These are phyloP conservation scores for Drosophila rellima DNA, from an alignment of 2,888 invertebrate species.

Conservation along the genomic window DNA sequence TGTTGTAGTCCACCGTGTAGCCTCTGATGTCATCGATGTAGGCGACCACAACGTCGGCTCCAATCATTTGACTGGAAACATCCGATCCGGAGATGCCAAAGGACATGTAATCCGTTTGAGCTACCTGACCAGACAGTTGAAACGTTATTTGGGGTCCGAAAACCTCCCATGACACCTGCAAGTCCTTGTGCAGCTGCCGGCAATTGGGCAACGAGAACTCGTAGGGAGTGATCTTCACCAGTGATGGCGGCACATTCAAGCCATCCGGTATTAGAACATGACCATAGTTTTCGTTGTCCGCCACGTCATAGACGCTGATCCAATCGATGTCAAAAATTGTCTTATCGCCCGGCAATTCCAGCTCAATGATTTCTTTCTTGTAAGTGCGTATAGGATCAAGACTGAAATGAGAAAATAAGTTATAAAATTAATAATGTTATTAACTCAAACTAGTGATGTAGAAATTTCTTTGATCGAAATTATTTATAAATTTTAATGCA, in stretches of 20 bases:
- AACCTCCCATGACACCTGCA: conserved; percentile 95
- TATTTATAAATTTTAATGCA: no score
- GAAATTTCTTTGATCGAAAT: no score
- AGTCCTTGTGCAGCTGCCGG: conserved; percentile 92
- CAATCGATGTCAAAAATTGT: conserved; percentile 94
- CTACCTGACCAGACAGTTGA: conserved; percentile 91
- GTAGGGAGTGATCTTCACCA: conserved; percentile 88
- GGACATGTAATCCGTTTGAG: conserved; percentile 93
- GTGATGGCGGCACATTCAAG: conserved; percentile 95
- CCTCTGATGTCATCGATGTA: conserved; percentile 91
- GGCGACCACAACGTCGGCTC: conserved; percentile 93
- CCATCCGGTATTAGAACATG: conserved; percentile 92
- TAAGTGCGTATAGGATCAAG: conserved; percentile 92
- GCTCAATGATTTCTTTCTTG: conserved; percentile 89
- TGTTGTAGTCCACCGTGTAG: conserved; percentile 93
- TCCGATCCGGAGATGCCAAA: conserved; percentile 94
- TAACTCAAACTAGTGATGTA: no score
- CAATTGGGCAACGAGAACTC: conserved; percentile 92
- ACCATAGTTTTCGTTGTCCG: conserved; percentile 89
- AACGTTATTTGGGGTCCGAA: conserved; percentile 95
- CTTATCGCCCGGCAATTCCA: conserved; percentile 92
- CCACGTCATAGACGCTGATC: conserved; percentile 92
- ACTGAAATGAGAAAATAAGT: conserved; percentile 86
- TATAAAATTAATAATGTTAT: no score
- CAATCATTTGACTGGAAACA: conserved; percentile 91